Evolutionary conservation across 2,797 vertebrate genomes (phyloP).

Genomic region (Chiroxiphia lanceolata): DNA sequence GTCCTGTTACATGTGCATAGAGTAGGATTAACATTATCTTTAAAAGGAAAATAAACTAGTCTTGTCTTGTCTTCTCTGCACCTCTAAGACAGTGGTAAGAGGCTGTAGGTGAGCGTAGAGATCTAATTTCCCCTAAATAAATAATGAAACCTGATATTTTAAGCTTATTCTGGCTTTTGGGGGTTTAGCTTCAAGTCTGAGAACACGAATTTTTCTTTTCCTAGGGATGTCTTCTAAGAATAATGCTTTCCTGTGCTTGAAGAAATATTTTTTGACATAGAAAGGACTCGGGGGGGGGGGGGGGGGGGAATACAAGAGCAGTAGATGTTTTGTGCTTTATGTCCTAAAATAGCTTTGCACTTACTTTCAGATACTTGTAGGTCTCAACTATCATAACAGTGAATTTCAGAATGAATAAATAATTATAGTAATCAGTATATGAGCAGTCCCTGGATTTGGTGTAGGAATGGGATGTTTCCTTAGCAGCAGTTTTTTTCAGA

Average conservation of each 20-base stretch:
- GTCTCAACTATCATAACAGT: neutral
- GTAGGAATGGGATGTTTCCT: neutral
- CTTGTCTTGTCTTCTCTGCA: neutral
- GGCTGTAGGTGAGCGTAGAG: neutral
- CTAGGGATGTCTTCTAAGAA: neutral
- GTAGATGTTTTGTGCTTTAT: neutral
- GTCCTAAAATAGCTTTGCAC: slow-evolving; percentile 13
- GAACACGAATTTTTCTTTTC: neutral
- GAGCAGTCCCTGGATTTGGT: neutral
- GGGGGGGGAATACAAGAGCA: neutral
- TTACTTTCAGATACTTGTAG: slow-evolving; percentile 4
- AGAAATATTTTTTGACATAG: neutral
- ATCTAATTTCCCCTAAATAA: neutral
- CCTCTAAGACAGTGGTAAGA: neutral
- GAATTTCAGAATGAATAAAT: slow-evolving; percentile 13
- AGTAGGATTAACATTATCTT: neutral
- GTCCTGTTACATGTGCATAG: neutral
- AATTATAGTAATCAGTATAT: neutral
- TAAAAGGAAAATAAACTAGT: neutral
- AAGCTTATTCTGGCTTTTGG: neutral
- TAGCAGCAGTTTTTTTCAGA: neutral
- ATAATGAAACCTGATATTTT: neutral
- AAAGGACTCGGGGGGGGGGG: neutral
- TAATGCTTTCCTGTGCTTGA: neutral
- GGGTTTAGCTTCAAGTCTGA: neutral